Base-by-base conservation (phyloP, 2,888 invertebrate species). In the Chymomyza procnemis region DNA sequence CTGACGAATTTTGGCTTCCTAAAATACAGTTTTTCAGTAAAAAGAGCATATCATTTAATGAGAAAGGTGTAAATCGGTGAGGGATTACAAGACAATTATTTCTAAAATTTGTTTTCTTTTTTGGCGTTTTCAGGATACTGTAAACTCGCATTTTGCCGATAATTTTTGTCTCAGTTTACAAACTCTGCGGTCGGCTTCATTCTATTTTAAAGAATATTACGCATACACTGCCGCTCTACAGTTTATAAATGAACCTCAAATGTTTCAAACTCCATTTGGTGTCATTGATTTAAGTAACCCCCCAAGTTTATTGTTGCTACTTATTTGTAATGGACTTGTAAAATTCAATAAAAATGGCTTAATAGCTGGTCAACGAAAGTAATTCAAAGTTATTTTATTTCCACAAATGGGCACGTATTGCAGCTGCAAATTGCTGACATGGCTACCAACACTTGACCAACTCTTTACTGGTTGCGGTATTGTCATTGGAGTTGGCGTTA, bases 381-480 rank as follows among this genome's bases (percentile, higher is more conserved):
- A 82, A 82, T 82, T 79, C 59, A 71, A 82, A 83, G 63, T 81
- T 78, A 84, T 84, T 81, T 85, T 84, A 72, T 84, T 67, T 12
- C 50, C 58, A 61, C 54, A 57, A 46, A n/a, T 41, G 34, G 34
- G 12, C 34, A 41, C 34, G 41, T 64, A 76, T 61, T 61, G 87
- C 81, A 80, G 86, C 50, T 18, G 50, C 50, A 50, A 50, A 18
- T 50, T 50, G 50, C 50, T 18, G 50, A 50, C 50, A 18, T 19
- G 18, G 19, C 50, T 14, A 18, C 50, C 50, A 50, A 81, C 34
- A 41, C 34, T 41, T 41, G 12, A 12, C 34, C 12, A 41, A 41
- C 34, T 14, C 34, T 41, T 41, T 41, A 6, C 30, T 30, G 6
- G 30, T 3, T 41, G 12, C 34, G 34, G 6, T 12, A 12, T 69